Base-by-base conservation (phyloP, 2,797 vertebrate species). In the Lacerta viridis region DNA sequence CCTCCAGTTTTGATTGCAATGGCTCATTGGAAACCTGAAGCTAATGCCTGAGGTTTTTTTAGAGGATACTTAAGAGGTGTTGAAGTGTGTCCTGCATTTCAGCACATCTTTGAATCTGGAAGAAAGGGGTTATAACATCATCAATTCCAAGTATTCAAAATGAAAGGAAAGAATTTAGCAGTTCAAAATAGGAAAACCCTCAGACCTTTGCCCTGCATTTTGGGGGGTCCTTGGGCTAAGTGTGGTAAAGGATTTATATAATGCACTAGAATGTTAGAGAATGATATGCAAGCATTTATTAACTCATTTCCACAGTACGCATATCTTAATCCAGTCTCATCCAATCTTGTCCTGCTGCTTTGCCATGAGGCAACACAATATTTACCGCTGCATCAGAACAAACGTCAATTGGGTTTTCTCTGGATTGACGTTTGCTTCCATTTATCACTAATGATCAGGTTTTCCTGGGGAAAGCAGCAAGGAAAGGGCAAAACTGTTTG, bases 1-100 rank as follows among this genome's bases (percentile, higher is more conserved):
- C 29, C 80, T 91, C 90, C 91, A 95, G 90, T 95, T 95, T 95
- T 91, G 87, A 90, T 91, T 93, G 90, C 90, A 94, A 94, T 85
- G 90, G 87, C 93, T 94, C 84, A 94, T 25, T 92, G 92, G 90
- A 93, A 95, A 93, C 0, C 8, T 94, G 87, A 83, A 94, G 92
- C 87, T 89, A 83, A 86, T 91, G 86, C 90, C 93, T 88, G 55
- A 93, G 88, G 91, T 78, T 25, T 92, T 93, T 93, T 83, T 71
- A 91, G 50, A 91, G 88, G 88, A 88, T 87, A 94, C 90, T 96
- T 88, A 93, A 93, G 86, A 87, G 85, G 91, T 89, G 90, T 29
- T 90, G 89, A 89, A 94, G 94, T 93, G 83, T 92, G 90, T 92
- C 93, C 41, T 94, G 88, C 92, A 93, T 90, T 94, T 94, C 87